Conservation (phyloP, 1,140 invertebrate species). For the Stratiolaelaps scimitus region DNA sequence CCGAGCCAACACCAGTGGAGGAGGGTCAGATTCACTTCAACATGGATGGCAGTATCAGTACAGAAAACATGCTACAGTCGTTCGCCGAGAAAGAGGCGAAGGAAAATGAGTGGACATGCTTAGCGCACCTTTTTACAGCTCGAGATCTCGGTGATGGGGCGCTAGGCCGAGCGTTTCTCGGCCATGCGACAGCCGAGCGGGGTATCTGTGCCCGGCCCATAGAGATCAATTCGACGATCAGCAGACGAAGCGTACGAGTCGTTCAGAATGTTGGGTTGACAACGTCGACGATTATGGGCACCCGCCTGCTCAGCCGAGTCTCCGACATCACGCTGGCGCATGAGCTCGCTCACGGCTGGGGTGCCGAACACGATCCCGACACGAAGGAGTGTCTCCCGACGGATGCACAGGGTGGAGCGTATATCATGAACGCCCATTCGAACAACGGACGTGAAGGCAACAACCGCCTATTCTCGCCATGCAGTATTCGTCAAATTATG, state of each 20-base stretch:
- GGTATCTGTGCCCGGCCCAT: slow-evolving; percentile 9
- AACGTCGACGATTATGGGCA: slow-evolving; percentile 1
- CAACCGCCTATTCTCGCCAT: slow-evolving; percentile 6
- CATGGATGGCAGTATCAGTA: neutral
- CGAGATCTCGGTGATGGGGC: slow-evolving; percentile 13
- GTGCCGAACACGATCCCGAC: slow-evolving; percentile 22
- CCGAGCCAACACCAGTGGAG: neutral
- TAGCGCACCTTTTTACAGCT: slow-evolving; percentile 20
- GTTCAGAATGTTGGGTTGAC: slow-evolving; percentile 10
- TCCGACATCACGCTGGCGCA: slow-evolving; percentile 5
- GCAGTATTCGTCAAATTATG: slow-evolving; percentile 15
- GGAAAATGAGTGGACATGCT: slow-evolving; percentile 3
- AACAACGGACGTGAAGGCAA: neutral
- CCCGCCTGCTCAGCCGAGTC: slow-evolving; percentile 2
- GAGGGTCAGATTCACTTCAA: neutral
- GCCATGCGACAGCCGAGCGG: neutral
- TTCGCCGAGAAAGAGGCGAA: neutral
- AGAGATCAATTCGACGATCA: neutral
- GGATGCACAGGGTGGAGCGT: neutral
- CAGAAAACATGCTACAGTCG: neutral
- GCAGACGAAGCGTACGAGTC: neutral
- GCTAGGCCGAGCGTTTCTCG: neutral
- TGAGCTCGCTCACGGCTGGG: slow-evolving; percentile 21
- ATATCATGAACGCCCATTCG: slow-evolving; percentile 18
- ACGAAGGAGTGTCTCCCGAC: neutral